A percentile compares a stretch with the other conserved stretches of the same genome.
phyloP scores from a whole-genome alignment of 2,797 vertebrate species.

The Coendou prehensilis region DNA sequence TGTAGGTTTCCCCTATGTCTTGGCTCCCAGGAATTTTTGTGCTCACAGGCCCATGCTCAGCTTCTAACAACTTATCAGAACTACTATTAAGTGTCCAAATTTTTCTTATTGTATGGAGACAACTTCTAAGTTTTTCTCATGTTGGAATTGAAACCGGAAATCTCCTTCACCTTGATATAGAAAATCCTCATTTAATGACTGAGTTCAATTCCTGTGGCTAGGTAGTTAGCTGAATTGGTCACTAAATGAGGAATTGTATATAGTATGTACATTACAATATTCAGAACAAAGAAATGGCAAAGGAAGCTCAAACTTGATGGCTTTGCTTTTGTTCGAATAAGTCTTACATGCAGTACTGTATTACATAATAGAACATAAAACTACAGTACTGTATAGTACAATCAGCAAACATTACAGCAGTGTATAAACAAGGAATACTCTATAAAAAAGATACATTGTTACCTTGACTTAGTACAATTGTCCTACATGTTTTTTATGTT shows the following conservation, averaged over 20 bases:
- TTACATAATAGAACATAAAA: neutral
- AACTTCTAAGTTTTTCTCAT: constrained; percentile 42
- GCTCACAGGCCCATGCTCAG: neutral
- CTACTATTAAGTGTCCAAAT: neutral
- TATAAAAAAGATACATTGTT: neutral
- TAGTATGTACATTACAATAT: neutral
- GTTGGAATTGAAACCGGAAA: constrained; percentile 57
- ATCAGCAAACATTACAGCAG: neutral
- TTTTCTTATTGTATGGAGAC: constrained; percentile 58
- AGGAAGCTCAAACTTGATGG: neutral
- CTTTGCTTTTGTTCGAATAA: neutral
- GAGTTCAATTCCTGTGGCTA: neutral
- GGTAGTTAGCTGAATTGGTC: neutral
- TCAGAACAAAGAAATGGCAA: neutral
- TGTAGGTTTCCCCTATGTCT: neutral
- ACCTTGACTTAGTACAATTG: neutral
- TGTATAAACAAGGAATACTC: neutral
- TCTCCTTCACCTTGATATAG: neutral
- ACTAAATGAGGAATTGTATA: neutral
- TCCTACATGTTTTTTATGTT: neutral
- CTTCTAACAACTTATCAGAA: constrained; percentile 3
- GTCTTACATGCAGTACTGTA: neutral
- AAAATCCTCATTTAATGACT: neutral
- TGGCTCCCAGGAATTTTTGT: neutral
- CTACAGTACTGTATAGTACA: neutral